Evolutionary conservation across 2,888 invertebrate genomes (phyloP), one percentile per base, ranked within the genome.

Genomic region (Merodon equestris): DNA sequence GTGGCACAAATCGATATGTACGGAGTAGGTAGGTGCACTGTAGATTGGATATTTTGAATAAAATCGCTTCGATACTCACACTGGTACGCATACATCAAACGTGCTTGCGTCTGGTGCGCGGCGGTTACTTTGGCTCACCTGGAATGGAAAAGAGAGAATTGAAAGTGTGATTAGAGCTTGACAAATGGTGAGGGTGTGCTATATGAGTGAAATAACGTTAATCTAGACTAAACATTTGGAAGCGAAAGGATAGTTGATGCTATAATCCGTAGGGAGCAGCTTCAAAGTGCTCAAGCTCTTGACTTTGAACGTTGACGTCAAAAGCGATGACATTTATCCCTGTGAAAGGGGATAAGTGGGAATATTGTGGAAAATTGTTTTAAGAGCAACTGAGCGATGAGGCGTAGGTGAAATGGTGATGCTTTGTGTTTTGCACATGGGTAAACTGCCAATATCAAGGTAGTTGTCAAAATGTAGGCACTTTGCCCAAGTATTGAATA

Each of bases 1-100:
- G 27, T 9, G 42, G 18, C n/a, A n/a, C n/a, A 71, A 68, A 76
- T 71, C 66, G 57, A 67, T 77, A 57, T 56, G 56, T 60, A 66
- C 60, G 40, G 57, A 56, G 56, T 67, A 38, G 60, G 67, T 77
- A 54, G 66, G 27, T 4, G 27, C 27, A 4, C 27, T 4, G 7
- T 7, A 7, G 61, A 40, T 40, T 47, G 57, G 47, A 64, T 57
- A 57, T 51, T 51, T 36, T 15, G 19, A 66, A 63, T 61, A 12
- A 56, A 72, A 54, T 57, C 60, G 13, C 44, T 71, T 54, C 27
- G 27, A 27, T 27, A 76, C 67, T 72, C 67, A 77, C 67, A 36
- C 38, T n/a, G 27, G 56, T 45, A 47, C 27, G 56, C 64, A 66
- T 50, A 45, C 38, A 19, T 48, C 44, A 51, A 45, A 38, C 45